Conservation (phyloP, 2,113 vertebrate species). For the Pedetes capensis region DNA sequence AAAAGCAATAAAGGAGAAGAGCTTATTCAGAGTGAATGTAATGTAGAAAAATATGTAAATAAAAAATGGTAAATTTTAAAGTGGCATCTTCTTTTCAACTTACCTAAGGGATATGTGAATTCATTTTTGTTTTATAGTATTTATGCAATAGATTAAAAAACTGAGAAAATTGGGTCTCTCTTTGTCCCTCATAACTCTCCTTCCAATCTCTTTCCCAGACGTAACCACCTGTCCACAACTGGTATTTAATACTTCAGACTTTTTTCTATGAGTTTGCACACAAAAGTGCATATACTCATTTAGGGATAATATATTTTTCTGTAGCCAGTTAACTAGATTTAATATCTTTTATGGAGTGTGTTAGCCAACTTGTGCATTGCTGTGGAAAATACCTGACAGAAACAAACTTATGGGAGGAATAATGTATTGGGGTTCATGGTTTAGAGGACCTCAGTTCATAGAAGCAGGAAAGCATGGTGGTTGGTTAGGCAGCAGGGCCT, state of each 20-base stretch:
- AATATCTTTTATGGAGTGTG: background rate
- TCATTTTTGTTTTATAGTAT: slow-evolving; percentile 12
- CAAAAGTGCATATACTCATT: background rate
- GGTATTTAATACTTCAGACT: background rate
- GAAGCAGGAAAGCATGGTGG: too few species aligned
- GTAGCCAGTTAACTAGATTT: background rate
- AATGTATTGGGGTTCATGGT: too few species aligned
- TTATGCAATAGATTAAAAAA: background rate
- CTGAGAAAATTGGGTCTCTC: background rate
- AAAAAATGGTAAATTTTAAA: background rate
- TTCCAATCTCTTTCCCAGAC: background rate
- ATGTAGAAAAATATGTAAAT: background rate
- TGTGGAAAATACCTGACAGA: too few species aligned
- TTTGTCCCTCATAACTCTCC: background rate
- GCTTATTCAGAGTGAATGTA: background rate
- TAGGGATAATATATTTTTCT: background rate
- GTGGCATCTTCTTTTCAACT: background rate
- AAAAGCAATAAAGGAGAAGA: background rate
- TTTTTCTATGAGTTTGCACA: background rate
- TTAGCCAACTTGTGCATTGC: too few species aligned
- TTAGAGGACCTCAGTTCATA: too few species aligned
- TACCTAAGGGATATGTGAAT: background rate
- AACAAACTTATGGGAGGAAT: too few species aligned
- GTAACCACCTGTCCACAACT: background rate
- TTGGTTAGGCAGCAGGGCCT: too few species aligned